Percentiles rank a stretch among this genome's conserved stretches.
Evolutionary conservation across 2,797 vertebrate genomes (phyloP).

Genomic region (Nyctibius grandis): DNA sequence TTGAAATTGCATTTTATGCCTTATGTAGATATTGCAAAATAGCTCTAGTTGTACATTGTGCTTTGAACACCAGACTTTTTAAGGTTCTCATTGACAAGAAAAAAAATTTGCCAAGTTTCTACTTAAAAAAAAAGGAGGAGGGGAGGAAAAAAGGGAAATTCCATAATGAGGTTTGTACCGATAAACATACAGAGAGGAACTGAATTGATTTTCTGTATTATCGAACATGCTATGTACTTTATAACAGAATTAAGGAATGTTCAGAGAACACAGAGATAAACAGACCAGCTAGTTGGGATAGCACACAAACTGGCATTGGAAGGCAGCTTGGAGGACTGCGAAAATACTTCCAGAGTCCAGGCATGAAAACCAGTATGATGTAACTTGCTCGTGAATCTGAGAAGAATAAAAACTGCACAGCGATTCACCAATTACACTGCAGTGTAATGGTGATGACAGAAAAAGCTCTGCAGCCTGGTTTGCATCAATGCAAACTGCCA

Average conservation of each 20-base stretch:
- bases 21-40: neutral
- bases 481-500: neutral
- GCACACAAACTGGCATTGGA: neutral
- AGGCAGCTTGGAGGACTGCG: neutral
- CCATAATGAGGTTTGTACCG: neutral
- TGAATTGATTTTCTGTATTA: neutral
- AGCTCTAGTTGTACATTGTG: neutral
- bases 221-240: neutral
- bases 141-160: neutral
- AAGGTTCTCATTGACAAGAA: neutral
- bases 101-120: neutral
- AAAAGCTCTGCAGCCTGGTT: neutral
- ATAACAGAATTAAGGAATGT: neutral
- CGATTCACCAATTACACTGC: neutral
- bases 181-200: neutral
- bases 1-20: neutral
- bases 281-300: neutral
- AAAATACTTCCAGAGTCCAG: neutral
- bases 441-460: neutral
- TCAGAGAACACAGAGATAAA: neutral
- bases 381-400: neutral
- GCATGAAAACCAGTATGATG: neutral
- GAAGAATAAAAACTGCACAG: neutral
- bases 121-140: neutral
- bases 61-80: neutral